Percentiles rank a stretch among this genome's conserved stretches.
Conservation (phyloP, 2,113 vertebrate species). For the Pangasianodon hypophthalmus region DNA sequence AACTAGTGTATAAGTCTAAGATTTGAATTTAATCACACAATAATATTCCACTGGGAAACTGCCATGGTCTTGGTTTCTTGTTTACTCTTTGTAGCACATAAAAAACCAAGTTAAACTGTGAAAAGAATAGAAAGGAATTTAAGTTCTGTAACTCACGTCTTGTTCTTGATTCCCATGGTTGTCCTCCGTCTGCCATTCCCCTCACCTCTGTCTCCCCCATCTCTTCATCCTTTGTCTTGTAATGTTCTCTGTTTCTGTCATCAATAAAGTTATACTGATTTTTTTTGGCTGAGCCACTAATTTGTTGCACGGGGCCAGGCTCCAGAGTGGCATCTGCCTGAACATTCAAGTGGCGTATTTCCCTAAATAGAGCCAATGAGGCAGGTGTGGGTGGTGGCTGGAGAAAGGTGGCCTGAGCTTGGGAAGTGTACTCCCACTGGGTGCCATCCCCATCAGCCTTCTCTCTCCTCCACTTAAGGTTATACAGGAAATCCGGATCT, state of each 20-base stretch:
- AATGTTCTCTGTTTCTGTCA: constrained; percentile 55
- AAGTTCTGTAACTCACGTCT: constrained; percentile 66
- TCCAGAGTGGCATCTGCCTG: constrained; percentile 68
- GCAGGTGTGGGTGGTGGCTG: constrained; percentile 72
- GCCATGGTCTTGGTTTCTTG: neutral
- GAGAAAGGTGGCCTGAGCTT: constrained; percentile 70
- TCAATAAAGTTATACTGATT: constrained; percentile 59
- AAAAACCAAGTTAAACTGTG: neutral
- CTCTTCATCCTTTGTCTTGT: constrained; percentile 50
- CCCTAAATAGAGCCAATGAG: constrained; percentile 77
- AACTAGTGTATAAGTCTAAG: neutral
- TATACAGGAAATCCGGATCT: constrained; percentile 77
- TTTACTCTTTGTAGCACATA: neutral
- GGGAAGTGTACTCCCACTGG: constrained; percentile 75
- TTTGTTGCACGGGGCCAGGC: constrained; percentile 61
- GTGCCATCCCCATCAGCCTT: constrained; percentile 63
- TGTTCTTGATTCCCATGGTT: constrained; percentile 69
- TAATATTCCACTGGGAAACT: neutral
- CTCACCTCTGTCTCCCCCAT: constrained; percentile 66
- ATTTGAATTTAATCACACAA: neutral
- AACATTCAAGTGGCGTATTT: constrained; percentile 79
- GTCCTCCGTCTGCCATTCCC: constrained; percentile 76
- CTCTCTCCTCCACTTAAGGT: constrained; percentile 73
- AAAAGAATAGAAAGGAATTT: neutral
- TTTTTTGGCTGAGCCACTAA: constrained; percentile 66